phyloP scores from a whole-genome alignment of 1,140 invertebrate species.

The Lucilia cuprina region DNA sequence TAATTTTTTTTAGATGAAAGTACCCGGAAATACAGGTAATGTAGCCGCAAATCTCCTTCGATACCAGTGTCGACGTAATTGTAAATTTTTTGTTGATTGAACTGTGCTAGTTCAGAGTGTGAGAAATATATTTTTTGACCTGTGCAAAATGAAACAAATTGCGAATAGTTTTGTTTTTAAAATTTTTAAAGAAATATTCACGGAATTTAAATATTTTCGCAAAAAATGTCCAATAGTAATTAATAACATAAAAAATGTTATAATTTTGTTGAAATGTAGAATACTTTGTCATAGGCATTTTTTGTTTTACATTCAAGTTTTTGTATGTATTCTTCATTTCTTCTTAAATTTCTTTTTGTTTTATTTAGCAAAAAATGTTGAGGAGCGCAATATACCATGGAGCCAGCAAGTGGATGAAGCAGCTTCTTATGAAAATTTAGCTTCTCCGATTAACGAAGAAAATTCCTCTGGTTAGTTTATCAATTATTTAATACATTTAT shows the following conservation, averaged over 20 bases:
- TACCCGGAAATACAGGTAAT: constrained; percentile 60
- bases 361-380: constrained; percentile 53
- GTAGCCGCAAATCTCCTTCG: not conserved
- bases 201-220: too few relatives aligned
- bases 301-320: constrained; percentile 22
- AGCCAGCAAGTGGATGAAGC: constrained; percentile 62
- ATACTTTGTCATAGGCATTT: not conserved
- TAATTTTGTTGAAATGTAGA: not conserved
- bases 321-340: constrained; percentile 15
- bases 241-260: not conserved
- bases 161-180: too few relatives aligned
- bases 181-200: too few relatives aligned
- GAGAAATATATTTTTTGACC: constrained; percentile 35
- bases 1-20: constrained; percentile 54
- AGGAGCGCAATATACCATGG: constrained; percentile 61
- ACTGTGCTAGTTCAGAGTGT: not conserved
- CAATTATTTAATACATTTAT: not conserved
- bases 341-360: constrained; percentile 42
- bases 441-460: constrained; percentile 56
- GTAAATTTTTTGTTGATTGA: not conserved
- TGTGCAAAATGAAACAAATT: constrained; percentile 23
- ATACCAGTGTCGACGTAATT: not conserved
- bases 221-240: too few relatives aligned
- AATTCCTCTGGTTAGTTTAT: constrained; percentile 46
- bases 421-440: constrained; percentile 56